phyloP scores from a whole-genome alignment of 35 echinoderm and acorn worm genomes.

The Ptychodera flava region DNA sequence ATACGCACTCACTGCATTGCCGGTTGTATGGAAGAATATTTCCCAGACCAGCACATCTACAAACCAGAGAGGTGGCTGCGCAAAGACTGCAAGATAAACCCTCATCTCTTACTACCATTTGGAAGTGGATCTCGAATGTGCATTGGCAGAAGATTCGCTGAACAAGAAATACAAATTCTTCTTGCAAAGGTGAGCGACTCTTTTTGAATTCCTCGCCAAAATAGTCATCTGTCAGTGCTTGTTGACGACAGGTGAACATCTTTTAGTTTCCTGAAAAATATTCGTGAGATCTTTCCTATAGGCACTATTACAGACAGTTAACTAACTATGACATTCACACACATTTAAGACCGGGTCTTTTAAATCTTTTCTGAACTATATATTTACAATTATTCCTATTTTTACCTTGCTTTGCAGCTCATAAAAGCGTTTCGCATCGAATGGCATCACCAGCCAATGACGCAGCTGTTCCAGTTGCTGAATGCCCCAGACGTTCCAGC shows the following conservation, averaged over 20 bases:
- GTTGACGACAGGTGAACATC: background rate
- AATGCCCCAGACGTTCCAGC: conserved; percentile 65
- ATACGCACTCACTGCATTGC: conserved; percentile 81
- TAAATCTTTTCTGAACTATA: background rate
- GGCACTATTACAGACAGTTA: too few species aligned
- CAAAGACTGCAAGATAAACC: conserved; percentile 46
- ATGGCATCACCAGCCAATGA: conserved; percentile 78
- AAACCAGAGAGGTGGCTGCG: conserved; percentile 86
- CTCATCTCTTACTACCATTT: conserved; percentile 64
- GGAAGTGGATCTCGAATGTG: conserved; percentile 77
- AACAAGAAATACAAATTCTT: conserved; percentile 67
- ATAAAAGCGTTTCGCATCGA: conserved; percentile 70
- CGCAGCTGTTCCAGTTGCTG: conserved; percentile 47
- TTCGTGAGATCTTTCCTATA: too few species aligned
- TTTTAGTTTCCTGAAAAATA: too few species aligned
- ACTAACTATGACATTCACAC: background rate
- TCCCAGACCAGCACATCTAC: conserved; percentile 55
- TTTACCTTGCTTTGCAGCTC: conserved; percentile 41
- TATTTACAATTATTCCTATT: too few species aligned
- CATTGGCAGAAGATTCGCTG: conserved; percentile 70
- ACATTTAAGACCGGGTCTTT: background rate
- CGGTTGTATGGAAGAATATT: conserved; percentile 85
- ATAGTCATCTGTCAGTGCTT: background rate
- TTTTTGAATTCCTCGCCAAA: background rate
- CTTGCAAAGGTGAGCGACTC: conserved; percentile 55